Percentiles rank a stretch among this genome's conserved stretches.
These are phyloP conservation scores for Clepsis dumicolana DNA, from an alignment of 2,888 invertebrate genomes.

Conservation along the genomic window DNA sequence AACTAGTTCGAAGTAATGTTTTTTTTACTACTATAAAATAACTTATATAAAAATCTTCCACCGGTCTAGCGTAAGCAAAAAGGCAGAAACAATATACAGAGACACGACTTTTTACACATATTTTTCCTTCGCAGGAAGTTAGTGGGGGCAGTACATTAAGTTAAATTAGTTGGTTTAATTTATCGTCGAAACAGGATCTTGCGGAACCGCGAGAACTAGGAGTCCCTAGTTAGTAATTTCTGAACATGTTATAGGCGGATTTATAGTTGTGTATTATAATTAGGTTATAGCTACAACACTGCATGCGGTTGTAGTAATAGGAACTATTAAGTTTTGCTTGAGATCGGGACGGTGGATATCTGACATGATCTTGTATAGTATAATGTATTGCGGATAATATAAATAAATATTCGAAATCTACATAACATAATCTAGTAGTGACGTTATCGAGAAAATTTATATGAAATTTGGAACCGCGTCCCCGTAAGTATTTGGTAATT, in stretches of 20 bases:
- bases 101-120: constrained; percentile 1
- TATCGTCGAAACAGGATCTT: constrained; percentile 5
- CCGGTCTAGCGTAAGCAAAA: neutral
- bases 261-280: constrained; percentile 4
- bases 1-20: neutral
- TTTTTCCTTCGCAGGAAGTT: constrained; percentile 11
- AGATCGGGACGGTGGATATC: neutral
- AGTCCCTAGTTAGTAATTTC: constrained; percentile 17
- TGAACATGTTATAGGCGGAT: constrained; percentile 9
- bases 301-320: neutral
- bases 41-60: neutral
- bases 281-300: neutral
- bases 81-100: neutral
- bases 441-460: no score
- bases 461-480: no score
- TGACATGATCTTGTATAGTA: no score
- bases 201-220: constrained; percentile 1
- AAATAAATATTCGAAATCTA: no score
- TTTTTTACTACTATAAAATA: neutral
- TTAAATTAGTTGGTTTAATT: constrained; percentile 12
- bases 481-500: no score
- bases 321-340: neutral
- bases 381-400: no score
- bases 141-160: constrained; percentile 5
- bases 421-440: no score